phyloP scores from a whole-genome alignment of 1,140 invertebrate genomes.

The Leptinotarsa texana region DNA sequence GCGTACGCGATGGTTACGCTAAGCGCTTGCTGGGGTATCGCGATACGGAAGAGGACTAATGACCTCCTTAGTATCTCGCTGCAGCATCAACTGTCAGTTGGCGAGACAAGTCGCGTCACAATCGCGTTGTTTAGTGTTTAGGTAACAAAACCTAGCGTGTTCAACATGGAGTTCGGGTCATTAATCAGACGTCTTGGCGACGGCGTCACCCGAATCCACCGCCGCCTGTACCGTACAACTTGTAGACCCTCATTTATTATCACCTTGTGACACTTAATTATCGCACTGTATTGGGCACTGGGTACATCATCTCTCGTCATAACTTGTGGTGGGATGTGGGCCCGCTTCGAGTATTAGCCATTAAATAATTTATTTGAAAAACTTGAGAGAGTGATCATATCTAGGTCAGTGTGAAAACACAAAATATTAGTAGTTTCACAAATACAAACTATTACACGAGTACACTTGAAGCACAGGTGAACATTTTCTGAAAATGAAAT shows the following conservation, averaged over 20 bases:
- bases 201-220: conserved; percentile 43
- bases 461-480: no score
- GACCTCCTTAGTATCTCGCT: conserved; percentile 19
- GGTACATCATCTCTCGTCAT: conserved; percentile 38
- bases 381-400: no score
- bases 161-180: conserved; percentile 50
- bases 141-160: conserved; percentile 50
- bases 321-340: conserved; percentile 12
- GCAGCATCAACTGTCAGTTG: conserved; percentile 22
- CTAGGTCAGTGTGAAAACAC: no score
- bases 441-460: no score
- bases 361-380: no score
- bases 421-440: no score
- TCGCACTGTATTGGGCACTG: conserved; percentile 38
- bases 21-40: conserved; percentile 1
- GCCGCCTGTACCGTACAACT: conserved; percentile 29
- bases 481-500: no score
- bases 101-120: conserved; percentile 35
- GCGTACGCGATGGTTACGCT: no score
- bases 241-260: conserved; percentile 49
- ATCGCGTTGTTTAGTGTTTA: conserved; percentile 49
- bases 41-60: conserved; percentile 15
- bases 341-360: not conserved
- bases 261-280: conserved; percentile 49
- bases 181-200: conserved; percentile 47